These are phyloP conservation scores for Patella depressa DNA, from an alignment of 2,888 invertebrate genomes.

Conservation along the genomic window DNA sequence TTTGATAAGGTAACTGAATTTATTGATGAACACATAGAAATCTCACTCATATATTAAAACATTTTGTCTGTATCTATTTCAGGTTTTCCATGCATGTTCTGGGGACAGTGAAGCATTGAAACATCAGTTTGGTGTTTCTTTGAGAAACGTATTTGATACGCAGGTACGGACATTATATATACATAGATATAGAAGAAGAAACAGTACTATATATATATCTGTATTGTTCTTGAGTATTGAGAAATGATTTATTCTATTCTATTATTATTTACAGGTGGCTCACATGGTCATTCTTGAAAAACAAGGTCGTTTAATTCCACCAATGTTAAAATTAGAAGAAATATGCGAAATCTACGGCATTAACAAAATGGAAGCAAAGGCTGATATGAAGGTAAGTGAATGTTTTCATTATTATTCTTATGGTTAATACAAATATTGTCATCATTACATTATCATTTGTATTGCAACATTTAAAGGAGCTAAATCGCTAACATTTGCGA, in stretches of 20 bases:
- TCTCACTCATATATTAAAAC: too few relatives aligned
- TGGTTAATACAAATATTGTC: too few relatives aligned
- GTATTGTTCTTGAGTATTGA: too few relatives aligned
- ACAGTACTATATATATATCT: too few relatives aligned
- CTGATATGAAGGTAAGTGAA: background rate
- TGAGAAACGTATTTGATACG: conserved; percentile 18
- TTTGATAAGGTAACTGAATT: too few relatives aligned
- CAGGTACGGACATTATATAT: background rate
- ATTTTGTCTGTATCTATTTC: background rate
- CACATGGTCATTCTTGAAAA: conserved; percentile 1
- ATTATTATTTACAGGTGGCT: conserved; percentile 1
- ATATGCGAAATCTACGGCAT: conserved; percentile 11
- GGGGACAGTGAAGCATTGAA: conserved; percentile 16
- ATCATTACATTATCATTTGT: too few relatives aligned
- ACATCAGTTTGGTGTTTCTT: conserved; percentile 17
- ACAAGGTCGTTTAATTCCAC: conserved; percentile 16
- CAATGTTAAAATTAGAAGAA: conserved; percentile 7
- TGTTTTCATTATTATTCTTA: too few relatives aligned
- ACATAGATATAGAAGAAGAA: too few relatives aligned
- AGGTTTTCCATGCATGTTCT: conserved; percentile 19
- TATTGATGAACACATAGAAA: too few relatives aligned
- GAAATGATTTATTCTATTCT: too few relatives aligned
- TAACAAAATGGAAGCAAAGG: conserved; percentile 8
- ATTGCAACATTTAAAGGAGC: too few relatives aligned
- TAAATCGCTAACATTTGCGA: too few relatives aligned